A percentile compares a stretch with the other conserved stretches of the same genome.
Conservation (phyloP, 2,113 vertebrate genomes). For the Uropsilus gracilis region DNA sequence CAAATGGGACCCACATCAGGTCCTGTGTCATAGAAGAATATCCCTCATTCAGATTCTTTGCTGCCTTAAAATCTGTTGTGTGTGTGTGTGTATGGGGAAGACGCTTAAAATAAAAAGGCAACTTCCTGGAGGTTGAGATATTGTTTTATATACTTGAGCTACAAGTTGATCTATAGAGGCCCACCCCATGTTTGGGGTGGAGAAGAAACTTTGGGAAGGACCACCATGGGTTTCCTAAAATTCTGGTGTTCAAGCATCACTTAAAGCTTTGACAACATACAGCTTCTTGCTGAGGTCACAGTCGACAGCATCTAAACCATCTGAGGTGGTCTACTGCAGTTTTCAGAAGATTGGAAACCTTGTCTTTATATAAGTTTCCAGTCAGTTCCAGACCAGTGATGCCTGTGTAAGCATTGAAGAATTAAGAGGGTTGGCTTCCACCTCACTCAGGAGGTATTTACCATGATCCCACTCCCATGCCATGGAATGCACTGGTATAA, state of each 20-base stretch:
- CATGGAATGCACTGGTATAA: slow-evolving; percentile 21
- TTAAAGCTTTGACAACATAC: slow-evolving; percentile 36
- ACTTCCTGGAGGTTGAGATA: background rate
- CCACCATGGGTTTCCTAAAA: background rate
- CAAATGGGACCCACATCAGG: background rate
- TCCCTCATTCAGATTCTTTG: background rate
- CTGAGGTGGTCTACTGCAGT: background rate
- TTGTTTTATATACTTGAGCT: background rate
- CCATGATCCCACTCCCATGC: background rate
- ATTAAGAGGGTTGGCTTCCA: background rate
- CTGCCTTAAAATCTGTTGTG: background rate
- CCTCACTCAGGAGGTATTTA: background rate
- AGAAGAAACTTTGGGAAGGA: background rate
- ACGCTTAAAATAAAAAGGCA: background rate
- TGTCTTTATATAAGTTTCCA: slow-evolving; percentile 13
- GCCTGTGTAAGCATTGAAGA: background rate
- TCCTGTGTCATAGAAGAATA: no score
- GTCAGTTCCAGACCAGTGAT: background rate
- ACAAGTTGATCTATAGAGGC: background rate
- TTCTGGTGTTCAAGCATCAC: background rate
- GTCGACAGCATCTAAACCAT: background rate
- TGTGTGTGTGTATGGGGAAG: no score
- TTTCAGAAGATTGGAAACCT: background rate
- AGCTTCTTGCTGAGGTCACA: slow-evolving; percentile 27
- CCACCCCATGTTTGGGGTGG: background rate